phyloP scores from a whole-genome alignment of 2,888 invertebrate genomes.

The Eristalinus aeneus region DNA sequence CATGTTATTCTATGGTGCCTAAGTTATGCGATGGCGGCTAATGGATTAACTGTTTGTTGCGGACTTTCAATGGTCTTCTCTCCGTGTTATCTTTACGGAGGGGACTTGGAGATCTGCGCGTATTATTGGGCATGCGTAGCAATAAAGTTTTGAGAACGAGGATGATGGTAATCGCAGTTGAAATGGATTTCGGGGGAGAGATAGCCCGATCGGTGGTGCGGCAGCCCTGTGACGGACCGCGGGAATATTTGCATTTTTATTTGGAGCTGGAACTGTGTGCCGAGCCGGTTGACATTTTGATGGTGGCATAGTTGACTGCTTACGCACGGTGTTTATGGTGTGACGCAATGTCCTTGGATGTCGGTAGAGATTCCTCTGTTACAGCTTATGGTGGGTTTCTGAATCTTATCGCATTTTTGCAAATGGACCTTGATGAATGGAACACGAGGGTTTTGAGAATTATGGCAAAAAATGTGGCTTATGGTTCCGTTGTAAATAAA shows the following conservation, averaged over 20 bases:
- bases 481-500: too few species aligned
- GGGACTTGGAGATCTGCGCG: neutral
- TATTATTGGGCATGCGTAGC: neutral
- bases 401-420: too few species aligned
- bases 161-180: neutral
- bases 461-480: too few species aligned
- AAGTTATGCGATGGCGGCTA: neutral
- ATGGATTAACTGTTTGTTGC: neutral
- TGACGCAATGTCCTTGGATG: neutral
- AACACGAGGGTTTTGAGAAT: too few species aligned
- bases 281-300: neutral
- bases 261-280: neutral
- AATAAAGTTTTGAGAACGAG: neutral
- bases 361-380: neutral
- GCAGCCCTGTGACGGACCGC: neutral
- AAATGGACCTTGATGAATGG: too few species aligned
- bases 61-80: neutral
- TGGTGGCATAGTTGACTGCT: neutral
- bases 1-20: neutral
- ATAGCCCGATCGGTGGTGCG: neutral
- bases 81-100: neutral
- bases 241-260: neutral
- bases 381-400: neutral
- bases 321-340: neutral
- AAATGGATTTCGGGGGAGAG: neutral